Percentiles rank a stretch among this genome's conserved stretches.
phyloP scores from a whole-genome alignment of 2,113 vertebrate genomes.

The Hyperopisus bebe region DNA sequence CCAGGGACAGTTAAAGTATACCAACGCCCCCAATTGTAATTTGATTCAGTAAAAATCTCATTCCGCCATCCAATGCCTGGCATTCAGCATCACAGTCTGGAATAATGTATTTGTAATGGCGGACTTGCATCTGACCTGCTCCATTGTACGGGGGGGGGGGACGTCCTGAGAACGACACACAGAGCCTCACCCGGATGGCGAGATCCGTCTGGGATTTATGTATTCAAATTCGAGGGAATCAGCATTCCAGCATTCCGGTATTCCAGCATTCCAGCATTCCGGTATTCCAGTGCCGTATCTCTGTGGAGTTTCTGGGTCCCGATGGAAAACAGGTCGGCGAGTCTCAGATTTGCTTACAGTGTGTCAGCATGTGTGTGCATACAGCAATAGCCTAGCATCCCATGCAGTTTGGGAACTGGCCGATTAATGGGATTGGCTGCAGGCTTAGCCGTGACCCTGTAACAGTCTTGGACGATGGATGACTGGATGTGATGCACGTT shows the following conservation, averaged over 20 bases:
- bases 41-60: neutral
- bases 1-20: neutral
- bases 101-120: neutral
- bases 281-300: neutral
- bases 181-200: neutral
- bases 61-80: neutral
- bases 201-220: neutral
- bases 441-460: neutral
- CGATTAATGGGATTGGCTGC: neutral
- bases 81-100: neutral
- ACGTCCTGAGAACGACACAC: neutral
- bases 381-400: neutral
- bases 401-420: neutral
- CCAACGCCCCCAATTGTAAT: neutral
- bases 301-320: neutral
- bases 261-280: neutral
- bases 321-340: neutral
- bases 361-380: neutral
- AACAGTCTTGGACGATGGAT: neutral
- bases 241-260: neutral
- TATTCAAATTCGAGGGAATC: neutral
- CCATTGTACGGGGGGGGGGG: neutral
- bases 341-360: neutral
- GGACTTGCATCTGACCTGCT: neutral
- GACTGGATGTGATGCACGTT: neutral